Evolutionary conservation across 2,888 invertebrate species (phyloP).

Genomic region (Prosopocoilus inquinatus): DNA sequence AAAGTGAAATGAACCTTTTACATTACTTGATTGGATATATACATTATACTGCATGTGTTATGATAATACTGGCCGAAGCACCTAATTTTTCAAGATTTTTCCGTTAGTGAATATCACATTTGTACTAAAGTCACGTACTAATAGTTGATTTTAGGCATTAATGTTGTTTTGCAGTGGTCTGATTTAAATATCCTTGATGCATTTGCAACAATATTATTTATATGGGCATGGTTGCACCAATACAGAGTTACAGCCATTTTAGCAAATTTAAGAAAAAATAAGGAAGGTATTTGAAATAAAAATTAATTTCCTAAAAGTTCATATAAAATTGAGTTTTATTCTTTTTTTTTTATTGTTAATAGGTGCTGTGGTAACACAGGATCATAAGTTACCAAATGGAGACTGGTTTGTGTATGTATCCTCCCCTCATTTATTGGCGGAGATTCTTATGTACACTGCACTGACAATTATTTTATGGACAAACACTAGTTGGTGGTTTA

Average conservation of each 20-base stretch:
- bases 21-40: constrained; percentile 75
- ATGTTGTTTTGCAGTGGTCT: constrained; percentile 16
- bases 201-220: constrained; percentile 54
- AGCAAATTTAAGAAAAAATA: constrained; percentile 74
- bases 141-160: constrained; percentile 4
- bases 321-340: too few relatives aligned
- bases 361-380: constrained; percentile 61
- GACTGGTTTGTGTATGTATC: constrained; percentile 78
- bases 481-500: constrained; percentile 68
- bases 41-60: constrained; percentile 72
- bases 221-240: constrained; percentile 75
- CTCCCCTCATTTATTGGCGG: constrained; percentile 67
- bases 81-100: constrained; percentile 58
- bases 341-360: constrained; percentile 5
- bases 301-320: too few relatives aligned
- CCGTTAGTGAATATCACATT: constrained; percentile 34
- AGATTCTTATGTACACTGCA: constrained; percentile 47
- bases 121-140: neutral
- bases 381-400: constrained; percentile 72
- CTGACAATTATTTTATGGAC: constrained; percentile 59
- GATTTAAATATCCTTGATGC: constrained; percentile 33
- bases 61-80: constrained; percentile 68
- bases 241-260: constrained; percentile 70
- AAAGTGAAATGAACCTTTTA: constrained; percentile 72
- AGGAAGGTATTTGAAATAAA: constrained; percentile 49